Percentiles rank a stretch among this genome's conserved stretches.
These are phyloP conservation scores for Melieria omissa DNA, from an alignment of 2,888 invertebrate genomes.

Conservation along the genomic window DNA sequence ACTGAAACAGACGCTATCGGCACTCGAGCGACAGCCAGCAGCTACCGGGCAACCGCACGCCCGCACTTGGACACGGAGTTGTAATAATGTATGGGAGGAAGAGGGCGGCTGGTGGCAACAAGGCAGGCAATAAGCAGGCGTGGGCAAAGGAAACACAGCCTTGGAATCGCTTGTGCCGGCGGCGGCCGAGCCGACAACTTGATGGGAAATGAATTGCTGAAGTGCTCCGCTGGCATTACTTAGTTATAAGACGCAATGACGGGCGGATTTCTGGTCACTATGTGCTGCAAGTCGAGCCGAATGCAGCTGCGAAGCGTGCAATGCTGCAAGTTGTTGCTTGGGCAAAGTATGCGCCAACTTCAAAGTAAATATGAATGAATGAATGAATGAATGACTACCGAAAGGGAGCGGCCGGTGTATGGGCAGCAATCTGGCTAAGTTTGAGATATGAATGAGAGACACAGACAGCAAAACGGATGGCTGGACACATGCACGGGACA, in stretches of 20 bases:
- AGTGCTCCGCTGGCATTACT: conserved; percentile 13
- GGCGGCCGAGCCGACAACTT: neutral
- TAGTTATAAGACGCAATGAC: conserved; percentile 15
- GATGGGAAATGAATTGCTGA: conserved; percentile 20
- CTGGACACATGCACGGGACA: neutral
- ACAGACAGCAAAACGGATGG: neutral
- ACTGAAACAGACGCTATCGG: neutral
- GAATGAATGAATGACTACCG: neutral
- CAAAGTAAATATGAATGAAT: neutral
- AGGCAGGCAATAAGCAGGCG: too few species aligned
- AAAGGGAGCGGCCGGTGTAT: neutral
- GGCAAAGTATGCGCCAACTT: conserved; percentile 1
- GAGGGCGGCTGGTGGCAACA: neutral
- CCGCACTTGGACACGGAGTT: neutral
- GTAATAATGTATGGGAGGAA: neutral
- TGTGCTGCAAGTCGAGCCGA: too few species aligned
- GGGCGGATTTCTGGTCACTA: neutral
- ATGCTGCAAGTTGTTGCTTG: neutral
- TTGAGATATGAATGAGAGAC: too few species aligned
- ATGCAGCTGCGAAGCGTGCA: too few species aligned
- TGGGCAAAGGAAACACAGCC: too few species aligned
- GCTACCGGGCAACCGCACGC: conserved; percentile 1
- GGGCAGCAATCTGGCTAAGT: neutral
- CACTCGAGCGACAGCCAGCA: conserved; percentile 30
- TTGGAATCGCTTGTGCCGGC: neutral